Evolutionary conservation across 1,140 invertebrate species (phyloP).

Genomic region (Cherax destructor): DNA sequence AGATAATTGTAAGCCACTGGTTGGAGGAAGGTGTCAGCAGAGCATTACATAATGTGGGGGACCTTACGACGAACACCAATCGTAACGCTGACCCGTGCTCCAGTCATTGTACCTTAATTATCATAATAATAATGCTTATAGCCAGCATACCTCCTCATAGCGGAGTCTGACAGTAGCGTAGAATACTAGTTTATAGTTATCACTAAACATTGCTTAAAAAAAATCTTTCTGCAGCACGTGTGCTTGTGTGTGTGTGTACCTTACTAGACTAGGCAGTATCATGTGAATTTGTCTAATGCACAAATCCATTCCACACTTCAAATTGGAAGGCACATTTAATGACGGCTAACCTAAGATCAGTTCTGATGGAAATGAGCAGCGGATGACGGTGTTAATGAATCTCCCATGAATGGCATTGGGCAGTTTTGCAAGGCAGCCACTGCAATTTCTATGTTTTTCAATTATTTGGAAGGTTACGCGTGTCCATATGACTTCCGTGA

Average conservation of each 20-base stretch:
- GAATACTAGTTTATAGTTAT: not conserved
- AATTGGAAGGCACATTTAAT: not conserved
- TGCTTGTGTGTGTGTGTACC: not conserved
- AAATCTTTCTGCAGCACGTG: not conserved
- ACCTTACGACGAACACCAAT: conserved; percentile 22
- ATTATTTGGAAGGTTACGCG: not conserved
- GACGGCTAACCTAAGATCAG: not conserved
- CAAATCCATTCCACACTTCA: not conserved
- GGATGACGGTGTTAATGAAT: not conserved
- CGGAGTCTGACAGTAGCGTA: not conserved
- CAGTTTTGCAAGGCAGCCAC: not conserved
- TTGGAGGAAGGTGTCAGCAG: conserved; percentile 3
- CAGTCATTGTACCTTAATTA: conserved; percentile 1
- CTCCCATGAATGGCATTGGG: not conserved
- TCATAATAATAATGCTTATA: not conserved
- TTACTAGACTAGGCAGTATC: not conserved
- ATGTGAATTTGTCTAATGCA: not conserved
- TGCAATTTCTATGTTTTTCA: not conserved
- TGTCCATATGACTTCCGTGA: not conserved
- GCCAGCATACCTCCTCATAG: not conserved
- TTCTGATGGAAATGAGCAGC: not conserved
- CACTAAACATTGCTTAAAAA: not conserved
- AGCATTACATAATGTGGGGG: conserved; percentile 20
- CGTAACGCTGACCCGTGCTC: conserved; percentile 8
- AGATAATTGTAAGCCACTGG: conserved; percentile 12